Evolutionary conservation across 2,888 invertebrate genomes (phyloP).

Genomic region (Callosobruchus maculatus): DNA sequence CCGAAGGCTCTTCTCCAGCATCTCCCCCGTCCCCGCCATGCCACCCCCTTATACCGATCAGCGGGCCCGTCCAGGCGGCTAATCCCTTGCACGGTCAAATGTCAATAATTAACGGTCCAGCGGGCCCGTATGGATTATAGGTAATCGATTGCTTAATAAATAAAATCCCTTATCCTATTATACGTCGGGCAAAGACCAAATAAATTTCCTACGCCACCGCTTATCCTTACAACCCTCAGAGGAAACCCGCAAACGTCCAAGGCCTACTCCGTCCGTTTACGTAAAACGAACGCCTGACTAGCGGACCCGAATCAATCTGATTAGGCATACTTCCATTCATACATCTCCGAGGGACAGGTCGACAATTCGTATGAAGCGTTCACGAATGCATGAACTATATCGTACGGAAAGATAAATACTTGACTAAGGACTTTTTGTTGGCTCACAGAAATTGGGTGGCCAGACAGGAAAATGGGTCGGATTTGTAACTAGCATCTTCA

Average conservation of each 20-base stretch:
- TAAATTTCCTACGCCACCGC: constrained; percentile 35
- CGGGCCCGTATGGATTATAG: constrained; percentile 39
- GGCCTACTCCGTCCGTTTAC: constrained; percentile 5
- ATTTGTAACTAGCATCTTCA: too few relatives aligned
- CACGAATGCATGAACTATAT: too few relatives aligned
- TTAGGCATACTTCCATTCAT: background rate
- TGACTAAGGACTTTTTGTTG: too few relatives aligned
- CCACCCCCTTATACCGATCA: too few relatives aligned
- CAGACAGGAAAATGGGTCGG: too few relatives aligned
- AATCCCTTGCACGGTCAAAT: constrained; percentile 25
- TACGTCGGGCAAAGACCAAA: constrained; percentile 40
- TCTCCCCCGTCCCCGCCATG: background rate
- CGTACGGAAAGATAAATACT: too few relatives aligned
- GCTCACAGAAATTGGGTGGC: too few relatives aligned
- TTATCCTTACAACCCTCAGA: constrained; percentile 35
- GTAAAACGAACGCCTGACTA: background rate
- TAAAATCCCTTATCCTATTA: constrained; percentile 46
- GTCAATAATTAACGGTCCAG: constrained; percentile 38
- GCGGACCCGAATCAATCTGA: background rate
- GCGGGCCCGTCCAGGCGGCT: background rate
- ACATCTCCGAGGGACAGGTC: background rate
- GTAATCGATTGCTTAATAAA: constrained; percentile 45
- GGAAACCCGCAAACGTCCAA: constrained; percentile 36
- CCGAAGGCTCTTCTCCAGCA: background rate
- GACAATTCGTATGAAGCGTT: too few relatives aligned